Conservation (phyloP, 2,113 vertebrate genomes). For the Oreotrochilus melanogaster region DNA sequence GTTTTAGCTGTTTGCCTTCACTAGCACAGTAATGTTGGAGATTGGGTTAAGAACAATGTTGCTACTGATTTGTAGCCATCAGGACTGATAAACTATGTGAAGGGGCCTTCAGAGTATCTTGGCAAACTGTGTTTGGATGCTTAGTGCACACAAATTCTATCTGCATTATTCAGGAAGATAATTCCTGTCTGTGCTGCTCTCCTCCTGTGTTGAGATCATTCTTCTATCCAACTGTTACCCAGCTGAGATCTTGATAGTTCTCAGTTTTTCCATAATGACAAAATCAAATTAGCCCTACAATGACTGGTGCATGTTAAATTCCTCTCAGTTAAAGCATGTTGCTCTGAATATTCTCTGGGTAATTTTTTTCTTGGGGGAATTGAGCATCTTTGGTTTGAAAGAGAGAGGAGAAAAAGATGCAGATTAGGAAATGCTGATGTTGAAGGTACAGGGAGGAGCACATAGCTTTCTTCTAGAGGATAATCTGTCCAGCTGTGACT, state of each 20-base stretch:
- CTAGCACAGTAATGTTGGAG: background rate
- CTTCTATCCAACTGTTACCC: background rate
- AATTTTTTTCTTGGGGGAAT: background rate
- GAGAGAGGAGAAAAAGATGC: background rate
- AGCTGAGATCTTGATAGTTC: conserved; percentile 36
- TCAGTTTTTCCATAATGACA: conserved; percentile 64
- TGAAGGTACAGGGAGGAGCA: background rate
- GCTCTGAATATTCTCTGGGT: background rate
- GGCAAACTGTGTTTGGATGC: background rate
- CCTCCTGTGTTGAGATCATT: conserved; percentile 18
- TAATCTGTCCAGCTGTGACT: conserved; percentile 59
- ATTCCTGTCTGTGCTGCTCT: conserved; percentile 16
- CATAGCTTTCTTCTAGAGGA: conserved; percentile 20
- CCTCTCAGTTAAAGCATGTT: background rate
- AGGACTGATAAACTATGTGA: background rate
- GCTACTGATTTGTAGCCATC: conserved; percentile 1
- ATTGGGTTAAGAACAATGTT: background rate
- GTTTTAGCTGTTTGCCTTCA: background rate
- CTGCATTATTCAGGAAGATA: conserved; percentile 4
- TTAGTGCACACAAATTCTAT: background rate
- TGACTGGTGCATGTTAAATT: conserved; percentile 26
- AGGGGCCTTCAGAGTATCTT: conserved; percentile 8
- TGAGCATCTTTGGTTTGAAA: background rate
- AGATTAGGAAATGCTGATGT: conserved; percentile 26
- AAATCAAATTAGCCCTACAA: background rate